phyloP scores from a whole-genome alignment of 2,888 invertebrate genomes.

The Caenorhabditis sp. region DNA sequence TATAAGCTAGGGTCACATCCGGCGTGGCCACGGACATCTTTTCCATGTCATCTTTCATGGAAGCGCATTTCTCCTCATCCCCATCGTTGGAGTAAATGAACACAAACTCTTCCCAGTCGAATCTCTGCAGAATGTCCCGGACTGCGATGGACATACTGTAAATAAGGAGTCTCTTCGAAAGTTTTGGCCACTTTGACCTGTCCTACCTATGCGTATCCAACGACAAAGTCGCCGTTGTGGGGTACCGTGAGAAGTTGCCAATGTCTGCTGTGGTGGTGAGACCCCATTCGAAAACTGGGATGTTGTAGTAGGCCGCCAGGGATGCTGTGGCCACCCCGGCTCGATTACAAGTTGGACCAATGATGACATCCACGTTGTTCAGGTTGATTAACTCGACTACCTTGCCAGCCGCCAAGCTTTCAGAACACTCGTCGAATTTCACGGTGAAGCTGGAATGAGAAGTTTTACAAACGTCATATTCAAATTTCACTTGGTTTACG shows the following conservation, averaged over 20 bases:
- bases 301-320: slow-evolving; percentile 65
- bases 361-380: slow-evolving; percentile 70
- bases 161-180: background rate
- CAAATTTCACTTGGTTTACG: too few species aligned
- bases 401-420: slow-evolving; percentile 70
- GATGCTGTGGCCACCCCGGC: slow-evolving; percentile 64
- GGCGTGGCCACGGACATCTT: slow-evolving; percentile 22
- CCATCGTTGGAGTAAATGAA: slow-evolving; percentile 71
- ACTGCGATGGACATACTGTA: slow-evolving; percentile 62
- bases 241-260: slow-evolving; percentile 49
- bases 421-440: slow-evolving; percentile 72
- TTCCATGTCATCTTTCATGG: slow-evolving; percentile 65
- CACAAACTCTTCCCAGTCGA: slow-evolving; percentile 74
- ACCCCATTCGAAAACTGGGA: slow-evolving; percentile 67
- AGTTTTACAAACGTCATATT: background rate
- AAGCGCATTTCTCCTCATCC: slow-evolving; percentile 60
- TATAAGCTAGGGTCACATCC: slow-evolving; percentile 41
- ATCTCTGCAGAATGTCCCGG: slow-evolving; percentile 63
- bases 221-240: slow-evolving; percentile 53
- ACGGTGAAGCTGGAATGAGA: slow-evolving; percentile 45
- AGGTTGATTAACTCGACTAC: slow-evolving; percentile 60
- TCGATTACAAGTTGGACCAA: slow-evolving; percentile 76
- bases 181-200: background rate
- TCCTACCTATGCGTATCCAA: slow-evolving; percentile 37
- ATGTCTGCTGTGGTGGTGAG: slow-evolving; percentile 59